Conservation (phyloP, 2,797 vertebrate species). For the Mormyrops attenuatus region DNA sequence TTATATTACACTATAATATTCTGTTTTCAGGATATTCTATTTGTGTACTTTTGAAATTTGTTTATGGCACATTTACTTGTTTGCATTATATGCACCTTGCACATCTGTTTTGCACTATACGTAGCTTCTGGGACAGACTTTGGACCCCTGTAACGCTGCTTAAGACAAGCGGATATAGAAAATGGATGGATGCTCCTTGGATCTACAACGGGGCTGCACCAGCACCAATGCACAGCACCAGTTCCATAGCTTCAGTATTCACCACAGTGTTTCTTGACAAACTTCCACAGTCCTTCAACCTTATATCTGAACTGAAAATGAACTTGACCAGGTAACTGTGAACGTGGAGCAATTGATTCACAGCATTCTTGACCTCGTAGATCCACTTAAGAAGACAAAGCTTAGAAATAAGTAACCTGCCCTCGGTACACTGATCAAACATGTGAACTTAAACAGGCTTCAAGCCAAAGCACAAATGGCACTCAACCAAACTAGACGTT, state of each 20-base stretch:
- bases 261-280: neutral
- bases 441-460: neutral
- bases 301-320: neutral
- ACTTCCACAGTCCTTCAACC: neutral
- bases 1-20: neutral
- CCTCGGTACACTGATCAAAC: neutral
- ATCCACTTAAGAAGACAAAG: neutral
- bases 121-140: neutral
- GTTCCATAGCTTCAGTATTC: neutral
- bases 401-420: neutral
- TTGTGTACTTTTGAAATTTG: neutral
- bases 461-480: neutral
- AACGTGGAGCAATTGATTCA: neutral
- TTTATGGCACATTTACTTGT: neutral
- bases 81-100: neutral
- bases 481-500: neutral
- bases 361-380: neutral
- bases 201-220: neutral
- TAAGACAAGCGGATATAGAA: neutral
- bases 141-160: neutral
- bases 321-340: neutral
- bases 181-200: neutral
- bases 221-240: neutral
- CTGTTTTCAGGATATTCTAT: neutral
- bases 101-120: neutral